These are phyloP conservation scores for Trochalopteron elliotii DNA, from an alignment of 2,113 vertebrate genomes.

Conservation along the genomic window DNA sequence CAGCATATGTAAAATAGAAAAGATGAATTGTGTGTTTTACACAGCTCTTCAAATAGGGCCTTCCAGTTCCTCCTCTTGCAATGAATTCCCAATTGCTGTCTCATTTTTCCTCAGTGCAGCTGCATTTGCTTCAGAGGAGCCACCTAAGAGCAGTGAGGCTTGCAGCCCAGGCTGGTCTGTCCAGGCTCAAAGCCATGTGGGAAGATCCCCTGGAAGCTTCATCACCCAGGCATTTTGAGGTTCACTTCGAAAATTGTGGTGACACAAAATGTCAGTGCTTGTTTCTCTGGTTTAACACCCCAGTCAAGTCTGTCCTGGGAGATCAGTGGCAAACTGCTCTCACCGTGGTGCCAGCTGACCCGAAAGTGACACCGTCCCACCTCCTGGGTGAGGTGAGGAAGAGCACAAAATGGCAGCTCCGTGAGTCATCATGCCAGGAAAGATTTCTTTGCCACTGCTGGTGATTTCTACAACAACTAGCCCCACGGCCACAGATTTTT, in stretches of 20 bases:
- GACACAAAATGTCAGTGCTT: accelerated
- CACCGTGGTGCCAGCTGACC: accelerated
- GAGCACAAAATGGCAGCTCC: background rate
- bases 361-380: background rate
- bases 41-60: background rate
- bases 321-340: background rate
- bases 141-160: accelerated
- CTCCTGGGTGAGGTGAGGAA: background rate
- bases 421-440: background rate
- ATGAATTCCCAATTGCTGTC: background rate
- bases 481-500: background rate
- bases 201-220: background rate
- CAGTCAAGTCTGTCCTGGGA: background rate
- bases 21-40: background rate
- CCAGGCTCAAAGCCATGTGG: background rate
- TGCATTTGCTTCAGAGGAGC: background rate
- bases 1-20: background rate
- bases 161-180: background rate
- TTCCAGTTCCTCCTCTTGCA: background rate
- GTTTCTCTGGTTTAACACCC: background rate
- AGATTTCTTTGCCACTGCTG: background rate
- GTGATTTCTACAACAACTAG: background rate
- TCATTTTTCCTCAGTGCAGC: background rate
- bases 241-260: background rate
- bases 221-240: background rate